These are phyloP conservation scores for Diploscapter pachys DNA, from an alignment of 1,140 invertebrate genomes.

Conservation along the genomic window DNA sequence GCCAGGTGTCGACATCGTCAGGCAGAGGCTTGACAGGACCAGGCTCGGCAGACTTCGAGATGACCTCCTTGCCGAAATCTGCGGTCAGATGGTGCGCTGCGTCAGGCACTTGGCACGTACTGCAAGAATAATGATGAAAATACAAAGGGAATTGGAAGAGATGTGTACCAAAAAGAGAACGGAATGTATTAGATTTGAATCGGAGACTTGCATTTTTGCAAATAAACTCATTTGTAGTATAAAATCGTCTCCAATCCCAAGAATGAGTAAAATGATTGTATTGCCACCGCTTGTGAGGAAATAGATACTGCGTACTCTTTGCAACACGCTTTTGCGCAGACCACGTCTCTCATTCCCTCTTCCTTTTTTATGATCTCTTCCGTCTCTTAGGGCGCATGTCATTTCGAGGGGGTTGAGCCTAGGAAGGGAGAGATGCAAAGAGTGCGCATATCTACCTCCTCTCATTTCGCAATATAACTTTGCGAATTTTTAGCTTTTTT, in stretches of 20 bases:
- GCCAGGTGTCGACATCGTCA: conserved; percentile 49
- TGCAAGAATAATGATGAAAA: conserved; percentile 24
- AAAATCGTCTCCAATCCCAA: too few species aligned
- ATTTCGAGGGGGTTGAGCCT: background rate
- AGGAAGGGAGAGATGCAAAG: background rate
- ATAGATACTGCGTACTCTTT: too few species aligned
- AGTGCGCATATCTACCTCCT: too few species aligned
- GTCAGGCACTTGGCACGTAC: conserved; percentile 36
- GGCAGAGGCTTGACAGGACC: conserved; percentile 33
- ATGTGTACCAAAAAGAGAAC: conserved; percentile 16
- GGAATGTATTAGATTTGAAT: conserved; percentile 1
- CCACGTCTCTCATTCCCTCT: too few species aligned
- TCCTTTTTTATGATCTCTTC: background rate
- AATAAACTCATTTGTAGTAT: too few species aligned
- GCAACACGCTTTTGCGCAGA: too few species aligned
- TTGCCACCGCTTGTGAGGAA: too few species aligned
- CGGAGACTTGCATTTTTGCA: too few species aligned
- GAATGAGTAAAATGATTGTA: too few species aligned
- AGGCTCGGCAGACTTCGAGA: conserved; percentile 25
- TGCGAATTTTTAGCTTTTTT: background rate
- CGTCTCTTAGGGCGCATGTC: background rate
- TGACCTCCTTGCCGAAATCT: conserved; percentile 35
- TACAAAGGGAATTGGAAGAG: background rate
- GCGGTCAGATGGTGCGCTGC: conserved; percentile 39
- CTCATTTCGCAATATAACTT: background rate